Evolutionary conservation across 2,888 invertebrate genomes (phyloP), one percentile per base, ranked within the genome.

Genomic region (Lapara coniferarum): DNA sequence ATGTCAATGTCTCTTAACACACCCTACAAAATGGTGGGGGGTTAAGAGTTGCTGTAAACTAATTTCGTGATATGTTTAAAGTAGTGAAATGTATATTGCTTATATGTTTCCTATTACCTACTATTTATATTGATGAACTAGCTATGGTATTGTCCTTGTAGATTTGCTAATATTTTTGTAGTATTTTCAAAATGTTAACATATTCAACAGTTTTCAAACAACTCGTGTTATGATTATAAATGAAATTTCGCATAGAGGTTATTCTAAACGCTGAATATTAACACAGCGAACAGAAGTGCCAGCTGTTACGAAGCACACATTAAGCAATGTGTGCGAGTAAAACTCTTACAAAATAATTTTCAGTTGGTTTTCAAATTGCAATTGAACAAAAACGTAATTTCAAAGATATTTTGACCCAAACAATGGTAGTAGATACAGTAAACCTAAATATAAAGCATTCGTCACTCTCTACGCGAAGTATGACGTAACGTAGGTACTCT

Each of bases 281-380:
- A 46, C 67, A 56, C 37, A 16, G 56, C 44, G 37, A 16, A 19
- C 46, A 53, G 30, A 19, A 46, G 46, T 44, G n/a, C 56, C 67
- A 67, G 67, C 53, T 67, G 67, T 55, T 67, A 46, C 56, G 52
- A 30, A 7, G 66, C 51, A 66, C 66, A 66, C 49, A 49, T 69
- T 69, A n/a, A n/a, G 55, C 37, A n/a, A n/a, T 44, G 67, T 63
- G 37, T 49, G 56, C 66, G 68, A 68, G 66, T 66, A 68, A 46
- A 66, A 70, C 68, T 68, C 44, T 30, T 16, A 66, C 67, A 70
- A 68, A 70, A 63, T 53, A 70, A 55, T 68, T 66, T 68, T 68
- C 49, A 70, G 68, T 66, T 68, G 63, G 59, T 70, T 57, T 52
- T 57, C 44, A 44, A 37, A 66, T 49, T 10, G 56, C 37, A 44